phyloP scores from a whole-genome alignment of 2,888 invertebrate genomes.

The Ditula angustiorana region DNA sequence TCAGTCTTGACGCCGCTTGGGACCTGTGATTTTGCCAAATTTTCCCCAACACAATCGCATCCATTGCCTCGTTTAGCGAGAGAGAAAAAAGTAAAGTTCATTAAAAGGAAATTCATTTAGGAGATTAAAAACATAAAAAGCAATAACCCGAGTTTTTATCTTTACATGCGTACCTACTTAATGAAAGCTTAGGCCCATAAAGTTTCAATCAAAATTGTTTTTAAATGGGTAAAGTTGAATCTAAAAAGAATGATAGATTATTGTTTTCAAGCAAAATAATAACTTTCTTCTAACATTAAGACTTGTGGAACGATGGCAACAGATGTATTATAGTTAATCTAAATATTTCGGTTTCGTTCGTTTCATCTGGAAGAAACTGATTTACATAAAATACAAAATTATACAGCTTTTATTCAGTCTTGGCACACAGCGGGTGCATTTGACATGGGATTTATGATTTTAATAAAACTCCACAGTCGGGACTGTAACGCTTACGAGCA shows the following conservation, averaged over 20 bases:
- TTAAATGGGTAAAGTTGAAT: background rate
- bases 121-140: slow-evolving; percentile 4
- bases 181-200: background rate
- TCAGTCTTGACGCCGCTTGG: slow-evolving; percentile 50
- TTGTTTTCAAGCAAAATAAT: too few relatives aligned
- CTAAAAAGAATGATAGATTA: background rate
- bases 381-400: slow-evolving; percentile 73
- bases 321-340: slow-evolving; percentile 48
- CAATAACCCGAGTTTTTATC: background rate
- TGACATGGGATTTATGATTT: slow-evolving; percentile 84
- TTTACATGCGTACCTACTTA: background rate
- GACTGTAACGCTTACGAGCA: slow-evolving; percentile 69
- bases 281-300: too few relatives aligned
- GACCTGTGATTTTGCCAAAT: slow-evolving; percentile 38
- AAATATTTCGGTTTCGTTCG: slow-evolving; percentile 54
- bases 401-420: slow-evolving; percentile 74
- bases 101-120: slow-evolving; percentile 4
- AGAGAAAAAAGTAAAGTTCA: slow-evolving; percentile 2
- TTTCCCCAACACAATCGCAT: slow-evolving; percentile 21
- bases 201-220: slow-evolving; percentile 6
- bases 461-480: slow-evolving; percentile 77
- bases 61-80: background rate
- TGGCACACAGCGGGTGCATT: slow-evolving; percentile 76
- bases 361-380: slow-evolving; percentile 54
- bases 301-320: slow-evolving; percentile 41